A percentile compares a stretch with the other conserved stretches of the same genome.
phyloP scores from a whole-genome alignment of 2,888 invertebrate genomes.

The Electrophaes corylata region DNA sequence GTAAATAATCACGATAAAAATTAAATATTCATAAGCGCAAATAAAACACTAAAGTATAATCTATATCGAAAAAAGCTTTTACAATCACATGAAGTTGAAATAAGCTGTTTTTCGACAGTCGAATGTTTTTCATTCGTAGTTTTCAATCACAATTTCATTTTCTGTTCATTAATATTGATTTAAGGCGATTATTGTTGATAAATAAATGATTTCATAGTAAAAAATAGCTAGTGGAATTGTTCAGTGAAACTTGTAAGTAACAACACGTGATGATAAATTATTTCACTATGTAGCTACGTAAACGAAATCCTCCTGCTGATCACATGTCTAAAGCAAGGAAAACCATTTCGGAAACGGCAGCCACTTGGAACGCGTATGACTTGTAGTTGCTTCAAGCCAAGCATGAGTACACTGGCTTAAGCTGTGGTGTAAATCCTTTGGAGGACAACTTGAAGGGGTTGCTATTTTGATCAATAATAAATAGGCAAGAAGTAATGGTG shows the following conservation, averaged over 20 bases:
- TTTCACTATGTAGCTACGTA: no score
- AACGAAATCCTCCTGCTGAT: no score
- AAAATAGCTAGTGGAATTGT: background rate
- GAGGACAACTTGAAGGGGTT: no score
- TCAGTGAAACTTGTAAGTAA: background rate
- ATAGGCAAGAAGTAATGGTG: no score
- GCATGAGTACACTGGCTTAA: no score
- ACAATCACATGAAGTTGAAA: slow-evolving; percentile 12
- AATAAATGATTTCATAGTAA: slow-evolving; percentile 3
- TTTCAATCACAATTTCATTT: slow-evolving; percentile 21
- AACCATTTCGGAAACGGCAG: no score
- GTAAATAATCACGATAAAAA: background rate
- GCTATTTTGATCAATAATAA: no score
- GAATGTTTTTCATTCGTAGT: slow-evolving; percentile 21
- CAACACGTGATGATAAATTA: no score
- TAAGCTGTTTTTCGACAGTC: slow-evolving; percentile 10
- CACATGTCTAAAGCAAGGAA: no score
- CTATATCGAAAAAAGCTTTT: slow-evolving; percentile 8
- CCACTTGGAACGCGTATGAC: no score
- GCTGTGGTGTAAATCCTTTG: no score
- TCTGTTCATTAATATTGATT: slow-evolving; percentile 28
- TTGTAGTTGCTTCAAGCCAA: no score
- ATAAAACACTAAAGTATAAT: slow-evolving; percentile 6
- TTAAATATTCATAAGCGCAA: background rate
- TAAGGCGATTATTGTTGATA: slow-evolving; percentile 15